phyloP scores from a whole-genome alignment of 1,140 invertebrate genomes.

The Drosophila murphyi region DNA sequence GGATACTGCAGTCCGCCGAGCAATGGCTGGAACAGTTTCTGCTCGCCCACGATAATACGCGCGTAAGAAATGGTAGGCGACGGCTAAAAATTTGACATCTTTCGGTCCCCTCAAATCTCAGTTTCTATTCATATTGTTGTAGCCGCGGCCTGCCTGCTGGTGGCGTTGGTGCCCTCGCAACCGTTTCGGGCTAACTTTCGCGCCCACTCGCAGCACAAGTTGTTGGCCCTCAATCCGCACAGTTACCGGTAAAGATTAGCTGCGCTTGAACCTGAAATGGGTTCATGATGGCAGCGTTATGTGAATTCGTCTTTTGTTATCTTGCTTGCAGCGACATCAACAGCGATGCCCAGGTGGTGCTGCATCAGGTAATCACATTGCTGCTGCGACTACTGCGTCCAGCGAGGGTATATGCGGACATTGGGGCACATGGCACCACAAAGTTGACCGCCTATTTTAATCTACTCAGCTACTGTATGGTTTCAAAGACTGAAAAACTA shows the following conservation, averaged over 20 bases:
- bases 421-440: slow-evolving; percentile 93
- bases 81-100: not conserved
- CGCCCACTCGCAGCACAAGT: slow-evolving; percentile 82
- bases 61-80: slow-evolving; percentile 91
- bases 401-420: slow-evolving; percentile 93
- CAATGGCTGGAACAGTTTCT: slow-evolving; percentile 96
- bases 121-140: slow-evolving; percentile 82
- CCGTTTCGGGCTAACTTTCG: slow-evolving; percentile 94
- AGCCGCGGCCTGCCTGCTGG: slow-evolving; percentile 93
- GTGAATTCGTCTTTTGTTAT: not conserved
- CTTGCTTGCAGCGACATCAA: slow-evolving; percentile 85
- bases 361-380: slow-evolving; percentile 94
- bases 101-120: not conserved
- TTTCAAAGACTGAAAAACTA: slow-evolving; percentile 95
- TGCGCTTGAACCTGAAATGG: too few species aligned
- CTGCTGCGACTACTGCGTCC: slow-evolving; percentile 91
- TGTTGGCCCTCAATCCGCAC: slow-evolving; percentile 70
- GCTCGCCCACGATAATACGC: slow-evolving; percentile 92
- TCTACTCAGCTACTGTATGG: slow-evolving; percentile 94
- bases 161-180: slow-evolving; percentile 94
- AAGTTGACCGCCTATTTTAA: slow-evolving; percentile 97
- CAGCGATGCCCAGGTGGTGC: slow-evolving; percentile 90
- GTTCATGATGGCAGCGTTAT: not conserved
- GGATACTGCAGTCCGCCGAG: slow-evolving; percentile 94
- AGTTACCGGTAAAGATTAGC: slow-evolving; percentile 67